These are phyloP conservation scores for Platysternon megacephalum DNA, from an alignment of 2,113 vertebrate species.

Conservation along the genomic window DNA sequence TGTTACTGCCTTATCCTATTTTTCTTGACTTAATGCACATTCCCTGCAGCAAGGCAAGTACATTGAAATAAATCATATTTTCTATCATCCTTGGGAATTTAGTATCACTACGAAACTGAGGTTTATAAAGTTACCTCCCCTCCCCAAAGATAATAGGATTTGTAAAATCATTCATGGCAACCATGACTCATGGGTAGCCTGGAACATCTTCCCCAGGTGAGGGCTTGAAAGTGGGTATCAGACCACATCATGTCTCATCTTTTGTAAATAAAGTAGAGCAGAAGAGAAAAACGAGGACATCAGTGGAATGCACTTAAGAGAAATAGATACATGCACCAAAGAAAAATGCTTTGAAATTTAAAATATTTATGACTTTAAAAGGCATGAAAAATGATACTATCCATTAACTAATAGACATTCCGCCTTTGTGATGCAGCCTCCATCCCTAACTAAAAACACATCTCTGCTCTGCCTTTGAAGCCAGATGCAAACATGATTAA, in stretches of 20 bases:
- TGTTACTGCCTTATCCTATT: background rate
- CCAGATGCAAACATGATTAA: conserved; percentile 86
- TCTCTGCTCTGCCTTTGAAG: conserved; percentile 79
- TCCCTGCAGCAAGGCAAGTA: background rate
- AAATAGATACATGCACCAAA: conserved; percentile 84
- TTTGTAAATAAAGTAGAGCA: conserved; percentile 68
- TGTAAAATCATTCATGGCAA: background rate
- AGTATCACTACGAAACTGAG: background rate
- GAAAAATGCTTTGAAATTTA: conserved; percentile 90
- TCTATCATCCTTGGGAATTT: background rate
- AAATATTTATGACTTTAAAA: conserved; percentile 92
- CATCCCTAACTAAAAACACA: conserved; percentile 94
- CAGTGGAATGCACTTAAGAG: conserved; percentile 83
- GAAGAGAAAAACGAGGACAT: conserved; percentile 73
- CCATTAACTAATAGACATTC: conserved; percentile 84
- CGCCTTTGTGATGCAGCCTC: conserved; percentile 88
- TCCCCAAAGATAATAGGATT: background rate
- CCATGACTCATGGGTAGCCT: conserved; percentile 34
- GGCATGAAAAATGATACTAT: conserved; percentile 95
- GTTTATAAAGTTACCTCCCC: background rate
- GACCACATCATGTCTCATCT: conserved; percentile 75
- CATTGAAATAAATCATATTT: background rate
- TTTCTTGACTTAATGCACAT: background rate
- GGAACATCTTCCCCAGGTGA: conserved; percentile 27
- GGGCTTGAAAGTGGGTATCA: conserved; percentile 48